Percentiles rank a stretch among this genome's conserved stretches.
phyloP scores from a whole-genome alignment of 2,888 invertebrate species.

The Nysson spinosus region DNA sequence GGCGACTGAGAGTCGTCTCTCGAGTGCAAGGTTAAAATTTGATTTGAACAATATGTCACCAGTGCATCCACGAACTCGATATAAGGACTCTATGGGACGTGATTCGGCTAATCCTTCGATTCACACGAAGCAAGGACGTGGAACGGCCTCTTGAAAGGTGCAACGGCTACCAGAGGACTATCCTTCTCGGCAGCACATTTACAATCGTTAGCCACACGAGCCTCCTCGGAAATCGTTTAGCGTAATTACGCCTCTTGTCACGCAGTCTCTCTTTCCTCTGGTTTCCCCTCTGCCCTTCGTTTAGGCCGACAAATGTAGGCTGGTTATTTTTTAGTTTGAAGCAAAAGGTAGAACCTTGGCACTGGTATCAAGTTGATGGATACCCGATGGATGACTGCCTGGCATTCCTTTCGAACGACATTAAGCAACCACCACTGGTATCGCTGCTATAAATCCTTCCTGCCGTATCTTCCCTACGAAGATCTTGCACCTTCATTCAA shows the following conservation, averaged over 20 bases:
- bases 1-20: no score
- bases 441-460: constrained; percentile 21
- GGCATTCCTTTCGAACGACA: constrained; percentile 54
- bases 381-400: constrained; percentile 53
- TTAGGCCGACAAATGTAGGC: constrained; percentile 46
- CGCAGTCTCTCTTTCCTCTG: constrained; percentile 22
- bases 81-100: no score
- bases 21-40: no score
- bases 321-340: constrained; percentile 44
- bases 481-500: constrained; percentile 37
- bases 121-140: constrained; percentile 62
- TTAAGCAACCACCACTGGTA: constrained; percentile 32
- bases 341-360: constrained; percentile 1
- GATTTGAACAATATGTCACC: no score
- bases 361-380: constrained; percentile 49
- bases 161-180: constrained; percentile 38
- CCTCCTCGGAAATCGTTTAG: constrained; percentile 61
- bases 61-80: no score
- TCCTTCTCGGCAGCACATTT: constrained; percentile 57
- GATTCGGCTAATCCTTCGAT: constrained; percentile 61
- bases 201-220: constrained; percentile 60
- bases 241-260: constrained; percentile 68
- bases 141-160: constrained; percentile 57
- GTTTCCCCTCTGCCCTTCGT: constrained; percentile 2
- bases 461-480: neutral